Conservation (phyloP, 2,113 vertebrate genomes). For the Jaculus jaculus region DNA sequence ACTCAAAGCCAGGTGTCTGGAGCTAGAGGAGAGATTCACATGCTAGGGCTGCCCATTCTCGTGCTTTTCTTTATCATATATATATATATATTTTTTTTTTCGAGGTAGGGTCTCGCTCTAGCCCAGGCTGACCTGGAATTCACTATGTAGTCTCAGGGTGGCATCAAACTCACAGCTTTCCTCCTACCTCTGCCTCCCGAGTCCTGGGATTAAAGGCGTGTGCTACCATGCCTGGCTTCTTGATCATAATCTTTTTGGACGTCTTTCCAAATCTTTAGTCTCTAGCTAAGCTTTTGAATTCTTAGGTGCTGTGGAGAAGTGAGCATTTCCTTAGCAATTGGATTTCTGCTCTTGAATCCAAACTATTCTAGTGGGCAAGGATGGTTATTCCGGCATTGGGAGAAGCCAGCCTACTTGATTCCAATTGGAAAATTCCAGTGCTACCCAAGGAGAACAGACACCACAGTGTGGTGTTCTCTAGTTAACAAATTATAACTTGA, state of each 20-base stretch:
- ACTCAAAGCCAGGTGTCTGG: not conserved
- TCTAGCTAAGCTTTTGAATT: conserved; percentile 17
- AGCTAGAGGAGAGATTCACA: not conserved
- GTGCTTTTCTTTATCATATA: not conserved
- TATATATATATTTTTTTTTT: too few species aligned
- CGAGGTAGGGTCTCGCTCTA: too few species aligned
- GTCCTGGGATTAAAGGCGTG: too few species aligned
- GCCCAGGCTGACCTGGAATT: too few species aligned
- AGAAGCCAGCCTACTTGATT: conserved; percentile 7
- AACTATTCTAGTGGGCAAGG: conserved; percentile 60
- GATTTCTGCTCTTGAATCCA: conserved; percentile 33
- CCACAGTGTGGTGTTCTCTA: conserved; percentile 15
- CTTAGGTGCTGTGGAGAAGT: not conserved
- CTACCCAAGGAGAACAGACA: not conserved
- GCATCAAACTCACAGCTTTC: too few species aligned
- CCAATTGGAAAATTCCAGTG: conserved; percentile 46
- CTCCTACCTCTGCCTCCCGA: too few species aligned
- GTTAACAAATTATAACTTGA: not conserved
- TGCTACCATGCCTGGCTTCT: not conserved
- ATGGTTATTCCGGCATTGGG: conserved; percentile 39
- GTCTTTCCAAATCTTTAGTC: conserved; percentile 23
- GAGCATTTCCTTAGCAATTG: conserved; percentile 23
- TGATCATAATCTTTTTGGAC: conserved; percentile 30
- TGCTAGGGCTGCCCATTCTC: not conserved
- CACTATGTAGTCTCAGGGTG: too few species aligned